phyloP scores from a whole-genome alignment of 2,113 vertebrate genomes.

The zebrafish (Danio rerio) region DNA sequence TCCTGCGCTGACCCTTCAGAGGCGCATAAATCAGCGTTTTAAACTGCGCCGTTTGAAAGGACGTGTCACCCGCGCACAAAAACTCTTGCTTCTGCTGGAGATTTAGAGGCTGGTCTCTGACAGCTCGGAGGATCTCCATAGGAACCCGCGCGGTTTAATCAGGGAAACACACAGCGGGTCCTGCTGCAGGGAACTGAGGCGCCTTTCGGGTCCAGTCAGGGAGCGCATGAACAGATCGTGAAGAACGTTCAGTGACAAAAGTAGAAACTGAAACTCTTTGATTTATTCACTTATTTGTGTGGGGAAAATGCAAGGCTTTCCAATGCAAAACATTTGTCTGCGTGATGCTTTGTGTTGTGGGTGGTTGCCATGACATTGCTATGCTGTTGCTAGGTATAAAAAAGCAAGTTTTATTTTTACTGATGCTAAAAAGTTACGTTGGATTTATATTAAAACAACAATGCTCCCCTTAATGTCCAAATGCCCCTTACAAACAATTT shows the following conservation, averaged over 20 bases:
- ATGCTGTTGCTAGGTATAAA: too few species aligned
- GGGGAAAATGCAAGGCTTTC: background rate
- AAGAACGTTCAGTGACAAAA: background rate
- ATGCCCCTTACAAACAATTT: too few species aligned
- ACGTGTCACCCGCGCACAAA: conserved; percentile 73
- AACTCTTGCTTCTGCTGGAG: conserved; percentile 53
- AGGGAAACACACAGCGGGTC: conserved; percentile 40
- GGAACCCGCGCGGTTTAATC: conserved; percentile 68
- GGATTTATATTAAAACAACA: too few species aligned
- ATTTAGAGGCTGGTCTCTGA: conserved; percentile 70
- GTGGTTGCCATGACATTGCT: background rate
- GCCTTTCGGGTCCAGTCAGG: conserved; percentile 42
- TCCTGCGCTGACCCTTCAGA: conserved; percentile 52
- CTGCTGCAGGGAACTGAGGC: conserved; percentile 41
- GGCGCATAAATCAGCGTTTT: conserved; percentile 70
- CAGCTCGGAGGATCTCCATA: conserved; percentile 69
- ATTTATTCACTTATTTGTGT: background rate
- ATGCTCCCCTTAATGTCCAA: too few species aligned
- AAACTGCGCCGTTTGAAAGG: conserved; percentile 71
- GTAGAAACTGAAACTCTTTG: background rate
- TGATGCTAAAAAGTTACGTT: too few species aligned
- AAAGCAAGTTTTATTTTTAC: too few species aligned
- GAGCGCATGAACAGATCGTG: conserved; percentile 4
- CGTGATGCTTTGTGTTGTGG: background rate
- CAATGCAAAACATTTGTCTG: too few species aligned